Conservation (phyloP, 1,140 invertebrate genomes). For the Diploscapter pachys region DNA sequence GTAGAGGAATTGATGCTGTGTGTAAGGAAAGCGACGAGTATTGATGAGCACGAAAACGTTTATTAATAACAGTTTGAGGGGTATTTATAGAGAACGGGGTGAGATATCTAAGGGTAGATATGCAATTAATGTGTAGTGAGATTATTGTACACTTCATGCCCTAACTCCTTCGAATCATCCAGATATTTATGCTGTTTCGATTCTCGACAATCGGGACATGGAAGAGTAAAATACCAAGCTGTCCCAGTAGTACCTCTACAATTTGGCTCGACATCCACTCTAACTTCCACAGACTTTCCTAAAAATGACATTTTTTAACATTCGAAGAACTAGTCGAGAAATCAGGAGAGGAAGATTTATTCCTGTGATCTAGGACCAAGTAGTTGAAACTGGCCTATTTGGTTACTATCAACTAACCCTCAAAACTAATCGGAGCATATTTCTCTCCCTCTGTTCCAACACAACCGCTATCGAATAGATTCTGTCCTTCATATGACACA, state of each 20-base stretch:
- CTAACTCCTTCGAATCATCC: background rate
- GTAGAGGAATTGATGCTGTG: too few species aligned
- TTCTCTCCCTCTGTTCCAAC: constrained; percentile 19
- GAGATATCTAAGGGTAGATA: too few species aligned
- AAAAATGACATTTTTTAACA: background rate
- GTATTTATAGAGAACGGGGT: too few species aligned
- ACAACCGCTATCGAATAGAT: constrained; percentile 25
- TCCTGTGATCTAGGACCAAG: too few species aligned
- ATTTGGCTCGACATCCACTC: constrained; percentile 32
- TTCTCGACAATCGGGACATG: background rate
- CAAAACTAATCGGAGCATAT: constrained; percentile 5
- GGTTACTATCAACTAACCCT: background rate
- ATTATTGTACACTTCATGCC: too few species aligned
- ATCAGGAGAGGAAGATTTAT: too few species aligned
- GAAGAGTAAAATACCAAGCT: constrained; percentile 13
- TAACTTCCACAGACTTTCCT: constrained; percentile 11
- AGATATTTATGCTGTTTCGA: background rate
- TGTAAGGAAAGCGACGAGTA: too few species aligned
- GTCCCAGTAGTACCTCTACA: constrained; percentile 26
- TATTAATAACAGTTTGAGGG: too few species aligned
- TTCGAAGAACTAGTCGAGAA: background rate
- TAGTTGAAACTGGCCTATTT: too few species aligned
- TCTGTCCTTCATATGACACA: constrained; percentile 21
- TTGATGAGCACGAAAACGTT: too few species aligned
- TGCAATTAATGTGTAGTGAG: too few species aligned